Evolutionary conservation across 1,140 invertebrate genomes (phyloP).

Genomic region (Thrips palmi): DNA sequence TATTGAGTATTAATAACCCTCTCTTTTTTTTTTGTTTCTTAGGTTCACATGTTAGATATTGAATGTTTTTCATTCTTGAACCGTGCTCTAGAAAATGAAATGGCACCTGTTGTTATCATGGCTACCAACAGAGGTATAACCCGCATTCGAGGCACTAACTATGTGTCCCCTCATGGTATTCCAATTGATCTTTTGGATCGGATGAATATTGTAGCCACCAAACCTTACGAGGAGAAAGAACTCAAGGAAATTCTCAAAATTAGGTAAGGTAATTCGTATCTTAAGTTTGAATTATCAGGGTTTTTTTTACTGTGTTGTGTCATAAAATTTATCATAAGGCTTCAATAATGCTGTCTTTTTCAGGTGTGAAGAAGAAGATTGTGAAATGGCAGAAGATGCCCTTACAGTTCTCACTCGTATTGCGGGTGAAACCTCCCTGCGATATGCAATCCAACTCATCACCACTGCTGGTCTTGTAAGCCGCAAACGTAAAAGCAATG

Average conservation of each 20-base stretch:
- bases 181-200: constrained; percentile 92
- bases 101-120: constrained; percentile 95
- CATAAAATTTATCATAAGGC: no score
- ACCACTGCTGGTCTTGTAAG: constrained; percentile 85
- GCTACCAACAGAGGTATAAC: constrained; percentile 98
- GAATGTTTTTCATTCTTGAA: constrained; percentile 98
- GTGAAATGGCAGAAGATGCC: constrained; percentile 84
- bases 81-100: constrained; percentile 88
- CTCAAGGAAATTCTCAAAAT: constrained; percentile 85
- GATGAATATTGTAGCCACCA: constrained; percentile 85
- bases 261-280: constrained; percentile 39
- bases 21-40: constrained; percentile 17
- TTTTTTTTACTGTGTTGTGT: background rate
- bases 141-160: constrained; percentile 87
- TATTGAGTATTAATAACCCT: background rate
- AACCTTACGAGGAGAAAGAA: constrained; percentile 75
- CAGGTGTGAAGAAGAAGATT: constrained; percentile 92
- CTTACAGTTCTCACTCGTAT: constrained; percentile 81
- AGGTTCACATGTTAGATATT: constrained; percentile 96
- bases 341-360: constrained; percentile 9
- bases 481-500: constrained; percentile 57
- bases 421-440: constrained; percentile 77
- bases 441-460: constrained; percentile 98
- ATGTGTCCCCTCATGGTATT: constrained; percentile 87
- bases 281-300: background rate